Percentiles rank a stretch among this genome's conserved stretches.
Conservation (phyloP, 2,797 vertebrate genomes). For the Spinus pinus region DNA sequence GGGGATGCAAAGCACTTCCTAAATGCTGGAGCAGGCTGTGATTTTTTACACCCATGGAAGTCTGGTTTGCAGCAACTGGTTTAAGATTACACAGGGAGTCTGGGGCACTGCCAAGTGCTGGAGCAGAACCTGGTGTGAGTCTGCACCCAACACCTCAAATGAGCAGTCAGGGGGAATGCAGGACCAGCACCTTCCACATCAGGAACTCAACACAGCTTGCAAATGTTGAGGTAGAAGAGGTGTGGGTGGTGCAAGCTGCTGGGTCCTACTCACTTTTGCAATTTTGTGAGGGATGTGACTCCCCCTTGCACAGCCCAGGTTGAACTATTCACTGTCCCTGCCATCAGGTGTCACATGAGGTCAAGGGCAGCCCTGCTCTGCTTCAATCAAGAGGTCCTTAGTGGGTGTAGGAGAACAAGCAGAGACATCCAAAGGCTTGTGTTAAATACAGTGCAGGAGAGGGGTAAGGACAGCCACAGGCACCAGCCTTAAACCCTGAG, state of each 20-base stretch:
- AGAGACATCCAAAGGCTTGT: neutral
- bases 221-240: neutral
- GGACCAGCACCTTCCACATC: neutral
- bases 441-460: neutral
- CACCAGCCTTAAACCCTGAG: neutral
- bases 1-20: conserved; percentile 52
- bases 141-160: neutral
- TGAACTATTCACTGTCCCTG: neutral
- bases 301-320: neutral
- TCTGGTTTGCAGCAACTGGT: neutral
- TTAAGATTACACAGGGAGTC: conserved; percentile 10
- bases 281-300: neutral
- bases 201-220: rapidly evolving
- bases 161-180: neutral
- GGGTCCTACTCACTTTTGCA: neutral
- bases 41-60: conserved; percentile 64
- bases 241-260: neutral
- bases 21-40: conserved; percentile 17
- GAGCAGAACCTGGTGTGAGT: neutral
- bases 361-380: neutral
- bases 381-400: neutral
- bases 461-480: neutral
- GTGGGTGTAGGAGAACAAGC: neutral
- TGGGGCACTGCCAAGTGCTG: neutral
- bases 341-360: neutral